Base-by-base conservation (phyloP, 2,888 invertebrate species). In the Lobophora halterata region DNA sequence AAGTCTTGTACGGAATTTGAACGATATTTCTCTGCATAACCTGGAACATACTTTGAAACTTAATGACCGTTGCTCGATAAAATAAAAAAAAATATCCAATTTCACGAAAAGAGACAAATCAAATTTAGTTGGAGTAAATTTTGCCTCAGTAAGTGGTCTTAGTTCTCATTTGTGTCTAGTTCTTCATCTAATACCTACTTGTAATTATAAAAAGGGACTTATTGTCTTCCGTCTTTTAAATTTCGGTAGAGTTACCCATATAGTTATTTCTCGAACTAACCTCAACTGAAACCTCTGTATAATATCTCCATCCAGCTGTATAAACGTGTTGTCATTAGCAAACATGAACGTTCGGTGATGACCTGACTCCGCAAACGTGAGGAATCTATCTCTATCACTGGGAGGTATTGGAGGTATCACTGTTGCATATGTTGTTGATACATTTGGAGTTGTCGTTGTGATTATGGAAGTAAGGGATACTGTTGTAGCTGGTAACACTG, bases 281-380 rank as follows among this genome's bases (percentile, higher is more conserved):
- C 96, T 92, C 56, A 96, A 89, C 79, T 96, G 96, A 88, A 96
- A 97, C 40, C 94, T 93, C 68, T 95, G 94, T 68, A 96, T 95
- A 46, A 95, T 93, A 70, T 94, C 93, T n/a, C 96, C 96, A 70
- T 96, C 95, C 29, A 97, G 90, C 71, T 96, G 96, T 65, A 97
- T 96, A 73, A 93, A 96, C 2, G 96, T 96, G 65, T 96, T 95
- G 54, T 94, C 95, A 67, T 95, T 93, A 9, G 96, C 95, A 75
- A 96, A 96, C 92, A 96, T 95, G 73, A 96, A 97, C n/a, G 94
- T 95, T 63, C 92, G 92, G 55, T 94, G 92, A 61, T 93, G 91
- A 1, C 95, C 95, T 2, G 95, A 94, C 77, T 95, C 95, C 59
- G 93, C 93, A 67, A 96, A 95, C 1, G 95, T 95, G 26, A 96